These are phyloP conservation scores for Aviceda subcristata DNA, from an alignment of 2,113 vertebrate genomes.

Conservation along the genomic window DNA sequence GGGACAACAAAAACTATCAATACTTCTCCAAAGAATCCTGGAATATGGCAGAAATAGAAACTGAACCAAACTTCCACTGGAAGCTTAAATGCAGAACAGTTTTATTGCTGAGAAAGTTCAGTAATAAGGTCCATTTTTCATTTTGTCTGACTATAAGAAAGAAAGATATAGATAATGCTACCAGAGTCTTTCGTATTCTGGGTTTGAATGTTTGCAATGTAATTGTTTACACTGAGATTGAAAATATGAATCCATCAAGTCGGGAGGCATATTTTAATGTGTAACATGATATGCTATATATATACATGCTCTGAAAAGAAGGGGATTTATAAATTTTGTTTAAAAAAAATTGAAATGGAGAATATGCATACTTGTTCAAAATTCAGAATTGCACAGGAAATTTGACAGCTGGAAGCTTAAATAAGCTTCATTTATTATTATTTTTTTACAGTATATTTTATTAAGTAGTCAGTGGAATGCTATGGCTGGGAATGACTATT, in stretches of 20 bases:
- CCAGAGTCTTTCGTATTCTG: not conserved
- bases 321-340: not conserved
- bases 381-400: not conserved
- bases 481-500: not conserved
- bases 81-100: not conserved
- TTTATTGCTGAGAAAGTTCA: not conserved
- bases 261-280: not conserved
- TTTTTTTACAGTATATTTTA: not conserved
- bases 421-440: not conserved
- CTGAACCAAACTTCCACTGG: not conserved
- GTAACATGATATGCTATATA: not conserved
- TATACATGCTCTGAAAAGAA: not conserved
- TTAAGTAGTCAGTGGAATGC: not conserved
- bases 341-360: not conserved
- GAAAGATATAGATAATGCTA: not conserved
- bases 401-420: not conserved
- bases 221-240: not conserved
- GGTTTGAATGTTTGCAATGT: not conserved
- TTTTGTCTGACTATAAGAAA: not conserved
- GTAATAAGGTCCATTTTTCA: not conserved
- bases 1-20: not conserved
- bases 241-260: not conserved
- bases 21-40: not conserved
- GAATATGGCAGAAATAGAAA: not conserved
- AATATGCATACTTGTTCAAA: not conserved